Base-by-base conservation (phyloP, 2,888 invertebrate genomes). In the Laspeyria flexula region DNA sequence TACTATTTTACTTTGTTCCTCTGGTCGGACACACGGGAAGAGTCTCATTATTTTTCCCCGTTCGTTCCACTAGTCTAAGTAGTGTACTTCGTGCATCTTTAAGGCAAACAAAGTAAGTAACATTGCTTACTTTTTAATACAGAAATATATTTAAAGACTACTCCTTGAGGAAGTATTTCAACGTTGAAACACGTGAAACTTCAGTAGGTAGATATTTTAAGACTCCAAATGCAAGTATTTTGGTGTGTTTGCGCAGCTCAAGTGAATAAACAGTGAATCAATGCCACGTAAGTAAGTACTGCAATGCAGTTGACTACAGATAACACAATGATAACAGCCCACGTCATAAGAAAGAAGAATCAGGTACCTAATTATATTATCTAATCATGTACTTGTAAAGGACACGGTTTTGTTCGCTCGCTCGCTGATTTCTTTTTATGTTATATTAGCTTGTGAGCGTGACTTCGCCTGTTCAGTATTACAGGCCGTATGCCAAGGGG, bases 261-360 rank as follows among this genome's bases (percentile, higher is more conserved):
- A 23, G 10, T 21, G 9, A 30, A 11, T 21, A 44, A 44, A 50
- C 34, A 44, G 0, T 34, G 40, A 35, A 1, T 34, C 29, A 34
- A 15, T 10, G 31, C 7, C 18, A 18, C 9, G n/a, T n/a, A n/a
- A n/a, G n/a, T n/a, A 33, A 11, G 1, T 44, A 44, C 44, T 50
- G 50, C 50, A 50, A 23, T 50, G 50, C 50, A 40, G 50, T 49
- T 12, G 18, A 27, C 12, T 43, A 1, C 11, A 33, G 49, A 49
- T 49, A 49, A 5, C 27, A 33, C 18, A 0, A 10, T 30, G 48
- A 48, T 48, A 48, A 43, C 9, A 1, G 5, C 10, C 7, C 1
- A 25, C 48, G 38, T 48, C 48, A 48, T 23, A 31, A 25, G 11
- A 25, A 40, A 25, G 21, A 23, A 10, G 25, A 18, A 31, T 13